Percentiles rank a stretch among this genome's conserved stretches.
phyloP scores from a whole-genome alignment of 2,797 vertebrate species.

The Characodon lateralis region DNA sequence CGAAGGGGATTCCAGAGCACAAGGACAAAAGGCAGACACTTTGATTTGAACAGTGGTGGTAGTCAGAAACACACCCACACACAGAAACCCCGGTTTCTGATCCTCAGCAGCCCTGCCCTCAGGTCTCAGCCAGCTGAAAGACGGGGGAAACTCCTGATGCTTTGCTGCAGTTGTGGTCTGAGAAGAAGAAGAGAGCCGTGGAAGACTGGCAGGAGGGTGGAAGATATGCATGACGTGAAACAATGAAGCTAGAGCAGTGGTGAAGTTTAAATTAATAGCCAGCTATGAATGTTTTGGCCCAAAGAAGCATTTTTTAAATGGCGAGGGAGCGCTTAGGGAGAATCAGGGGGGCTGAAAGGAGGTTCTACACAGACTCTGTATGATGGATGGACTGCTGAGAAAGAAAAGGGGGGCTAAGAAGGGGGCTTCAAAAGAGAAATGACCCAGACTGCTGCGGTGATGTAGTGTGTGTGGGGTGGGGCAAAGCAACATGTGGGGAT shows the following conservation, averaged over 20 bases:
- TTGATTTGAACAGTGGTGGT: slow-evolving; percentile 71
- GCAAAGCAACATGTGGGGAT: slow-evolving; percentile 65
- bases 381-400: slow-evolving; percentile 78
- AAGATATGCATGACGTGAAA: slow-evolving; percentile 56
- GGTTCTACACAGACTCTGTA: slow-evolving; percentile 41
- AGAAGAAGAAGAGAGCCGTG: slow-evolving; percentile 36
- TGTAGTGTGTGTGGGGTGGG: slow-evolving; percentile 33
- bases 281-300: slow-evolving; percentile 41
- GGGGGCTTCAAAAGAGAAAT: slow-evolving; percentile 71
- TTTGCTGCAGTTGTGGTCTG: slow-evolving; percentile 72
- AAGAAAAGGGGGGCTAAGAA: slow-evolving; percentile 23
- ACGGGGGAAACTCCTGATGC: slow-evolving; percentile 73
- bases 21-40: slow-evolving; percentile 76
- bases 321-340: slow-evolving; percentile 38
- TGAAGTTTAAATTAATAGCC: slow-evolving; percentile 57
- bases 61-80: slow-evolving; percentile 44
- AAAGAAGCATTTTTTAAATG: slow-evolving; percentile 29
- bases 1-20: slow-evolving; percentile 69
- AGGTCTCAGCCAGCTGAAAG: slow-evolving; percentile 66
- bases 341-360: slow-evolving; percentile 53
- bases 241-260: slow-evolving; percentile 51
- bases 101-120: slow-evolving; percentile 66
- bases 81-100: slow-evolving; percentile 22
- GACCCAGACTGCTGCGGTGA: slow-evolving; percentile 63
- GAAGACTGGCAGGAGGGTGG: slow-evolving; percentile 43